Evolutionary conservation across 2,113 vertebrate species (phyloP), one percentile per base, ranked within the genome.

Genomic region (Microtus ochrogaster): DNA sequence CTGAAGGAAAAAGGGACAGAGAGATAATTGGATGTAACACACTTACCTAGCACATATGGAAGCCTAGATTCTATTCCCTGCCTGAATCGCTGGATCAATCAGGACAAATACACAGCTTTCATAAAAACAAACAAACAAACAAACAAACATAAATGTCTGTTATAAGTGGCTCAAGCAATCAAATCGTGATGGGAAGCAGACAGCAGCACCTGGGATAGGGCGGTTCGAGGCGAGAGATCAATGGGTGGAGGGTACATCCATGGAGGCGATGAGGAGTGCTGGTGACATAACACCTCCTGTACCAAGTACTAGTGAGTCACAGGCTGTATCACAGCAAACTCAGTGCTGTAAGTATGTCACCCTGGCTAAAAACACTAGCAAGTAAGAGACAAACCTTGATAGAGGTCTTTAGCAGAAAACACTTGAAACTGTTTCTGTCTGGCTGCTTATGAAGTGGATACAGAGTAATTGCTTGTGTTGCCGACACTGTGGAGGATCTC

Each of bases 341-440:
- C 79, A 86, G 41, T 84, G 33, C 81, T 36, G 58, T 24, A 17
- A 36, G 41, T 74, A 72, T 78, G 85, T 72, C 10, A 85, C 17
- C 4, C 73, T 36, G 85, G 66, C 65, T 55, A 63, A n/a, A 76
- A 81, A n/a, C 49, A 30, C n/a, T 77, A n/a, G 10, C 39, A n/a
- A 82, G 47, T 17, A 63, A 92, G 88, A 63, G 44, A 7, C 22
- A 72, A 39, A 83, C 2, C 4, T 72, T 66, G 81, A 85, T 78
- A 92, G 78, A 86, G 10, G 16, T 87, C 26, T 94, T 30, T 39
- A 91, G 70, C n/a, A 86, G 55, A 94, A 96, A 82, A 90, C 63
- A 2, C 63, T 93, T 91, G 17, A 41, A 74, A 90, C 39, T 82
- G 73, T 70, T 96, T 91, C 44, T 30, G n/a, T 83, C 77, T 16